Base-by-base conservation (phyloP, 2,113 vertebrate species). In the Gila orcuttii region DNA sequence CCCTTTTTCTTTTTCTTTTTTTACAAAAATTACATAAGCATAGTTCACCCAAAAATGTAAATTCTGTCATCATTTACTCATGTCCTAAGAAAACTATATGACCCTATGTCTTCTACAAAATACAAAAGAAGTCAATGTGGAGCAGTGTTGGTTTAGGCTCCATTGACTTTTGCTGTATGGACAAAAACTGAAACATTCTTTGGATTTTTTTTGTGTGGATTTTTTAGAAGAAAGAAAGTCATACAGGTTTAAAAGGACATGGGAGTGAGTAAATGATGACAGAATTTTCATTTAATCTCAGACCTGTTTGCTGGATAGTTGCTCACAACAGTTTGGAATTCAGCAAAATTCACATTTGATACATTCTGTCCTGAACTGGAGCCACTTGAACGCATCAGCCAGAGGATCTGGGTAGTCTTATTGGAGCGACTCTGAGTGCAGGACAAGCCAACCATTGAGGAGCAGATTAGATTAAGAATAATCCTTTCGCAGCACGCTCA, bases 381-480 rank as follows among this genome's bases (percentile, higher is more conserved):
- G 62, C 83, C 89, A 86, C 87, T 88, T 91, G 59, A 89, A 88
- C 88, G 84, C 86, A 79, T 80, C 66, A 89, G 23, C 85, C 77
- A 15, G 66, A 82, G 81, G 89, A 91, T 87, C 71, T 86, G 62
- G 86, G 82, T 59, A 68, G 88, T 88, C 87, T 87, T 89, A 87
- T 88, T 91, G 87, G 89, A 88, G 88, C 85, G 88, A 81, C 60
- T 76, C 36, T 42, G 89, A 80, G 87, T 87, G 69, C 89, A 90
- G 88, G 89, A 91, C 80, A 87, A 90, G 64, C 89, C 84, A 90
- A 90, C 89, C 88, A 91, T 88, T 90, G 91, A 93, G 90, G 89
- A 91, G 88, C 88, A 91, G 88, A 90, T 92, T 88, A 92, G 89
- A 90, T 92, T 90, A 94, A 88, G 90, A 86, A 85, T 93, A 93